phyloP scores from a whole-genome alignment of 2,888 invertebrate genomes.

The Eupithecia tripunctaria region DNA sequence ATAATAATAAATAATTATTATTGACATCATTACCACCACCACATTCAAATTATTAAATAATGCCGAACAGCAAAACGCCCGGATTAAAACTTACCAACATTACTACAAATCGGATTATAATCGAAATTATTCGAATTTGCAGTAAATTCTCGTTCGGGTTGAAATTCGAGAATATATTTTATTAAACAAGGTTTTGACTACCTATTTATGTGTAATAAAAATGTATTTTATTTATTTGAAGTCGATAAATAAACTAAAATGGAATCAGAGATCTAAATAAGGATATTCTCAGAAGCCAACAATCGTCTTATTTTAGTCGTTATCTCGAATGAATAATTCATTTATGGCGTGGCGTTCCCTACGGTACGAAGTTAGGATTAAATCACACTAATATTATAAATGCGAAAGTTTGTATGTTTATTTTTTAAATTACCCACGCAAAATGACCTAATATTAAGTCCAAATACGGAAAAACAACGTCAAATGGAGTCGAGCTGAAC shows the following conservation, averaged over 20 bases:
- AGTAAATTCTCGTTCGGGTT: not conserved
- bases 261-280: conserved; percentile 53
- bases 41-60: not conserved
- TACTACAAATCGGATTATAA: too few relatives aligned
- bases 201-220: not conserved
- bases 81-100: not conserved
- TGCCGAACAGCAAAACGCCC: not conserved
- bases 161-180: conserved; percentile 1
- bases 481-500: too few relatives aligned
- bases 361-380: conserved; percentile 57
- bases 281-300: conserved; percentile 70
- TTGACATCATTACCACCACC: too few relatives aligned
- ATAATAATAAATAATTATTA: too few relatives aligned
- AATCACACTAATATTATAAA: conserved; percentile 46
- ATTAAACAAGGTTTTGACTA: not conserved
- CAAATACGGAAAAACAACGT: not conserved
- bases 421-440: not conserved
- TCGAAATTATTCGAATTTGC: not conserved
- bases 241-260: not conserved
- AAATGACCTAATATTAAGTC: not conserved
- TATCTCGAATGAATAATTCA: conserved; percentile 76
- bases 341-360: conserved; percentile 73
- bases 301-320: conserved; percentile 76
- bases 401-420: not conserved
- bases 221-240: not conserved